Base-by-base conservation (phyloP, 2,888 invertebrate genomes). In the Bombyx huttoni region DNA sequence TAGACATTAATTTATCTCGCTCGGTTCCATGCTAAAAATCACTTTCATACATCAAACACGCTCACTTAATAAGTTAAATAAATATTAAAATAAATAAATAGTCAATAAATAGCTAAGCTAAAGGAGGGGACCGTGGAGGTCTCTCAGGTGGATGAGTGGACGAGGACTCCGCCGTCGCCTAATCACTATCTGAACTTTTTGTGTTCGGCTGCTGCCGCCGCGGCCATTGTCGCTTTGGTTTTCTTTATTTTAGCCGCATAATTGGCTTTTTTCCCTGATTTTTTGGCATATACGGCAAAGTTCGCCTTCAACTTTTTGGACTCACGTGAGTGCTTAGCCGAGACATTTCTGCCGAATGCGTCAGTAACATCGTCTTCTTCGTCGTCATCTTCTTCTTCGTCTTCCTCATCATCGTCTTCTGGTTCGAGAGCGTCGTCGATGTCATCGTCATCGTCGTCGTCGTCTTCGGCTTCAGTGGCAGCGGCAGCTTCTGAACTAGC, bases 301-400 rank as follows among this genome's bases (percentile, higher is more conserved):
- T 75, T 78, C 61, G 81, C 75, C 72, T 89, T 89, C 78, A 85
- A 77, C 77, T 91, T 91, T 92, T 93, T 94, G 73, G 94, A 95
- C 95, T 95, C 94, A 95, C 95, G 95, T 94, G 95, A 91, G 89
- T 86, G 78, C 73, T 87, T 87, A 52, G 67, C 66, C 60, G 77
- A 72, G 70, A 66, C 66, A 54, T 82, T 83, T 73, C 88, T 86
- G 74, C 81, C 84, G 79, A 94, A 91, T 65, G 91, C 91, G 68
- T 92, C 91, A 56, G 89, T 89, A 64, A 91, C 90, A 70, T 92
- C 92, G 63, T 92, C 91, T 56, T 92, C 92, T 58, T 90, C 90
- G 51, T 91, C 91, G 53, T 92, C 91, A 33, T 91, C 92, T 3
- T 91, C 92, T 33, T 92, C 92, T 34, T 92, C 93, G 33, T 91